phyloP scores from a whole-genome alignment of 2,888 invertebrate species.

The Villa cingulata region DNA sequence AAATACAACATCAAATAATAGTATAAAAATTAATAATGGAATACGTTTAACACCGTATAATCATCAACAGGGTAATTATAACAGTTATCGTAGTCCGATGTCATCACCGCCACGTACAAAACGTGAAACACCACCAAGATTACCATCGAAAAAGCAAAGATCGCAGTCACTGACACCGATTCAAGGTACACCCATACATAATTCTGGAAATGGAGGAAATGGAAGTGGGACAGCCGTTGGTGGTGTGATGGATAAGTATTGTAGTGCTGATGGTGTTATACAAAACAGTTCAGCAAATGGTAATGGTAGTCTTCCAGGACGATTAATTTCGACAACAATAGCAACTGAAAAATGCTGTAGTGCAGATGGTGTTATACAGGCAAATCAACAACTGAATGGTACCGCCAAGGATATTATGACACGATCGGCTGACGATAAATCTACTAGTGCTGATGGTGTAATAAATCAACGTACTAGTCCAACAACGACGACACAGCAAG shows the following conservation, averaged over 20 bases:
- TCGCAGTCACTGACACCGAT: constrained; percentile 66
- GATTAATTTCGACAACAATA: constrained; percentile 8
- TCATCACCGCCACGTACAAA: constrained; percentile 44
- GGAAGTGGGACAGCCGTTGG: constrained; percentile 18
- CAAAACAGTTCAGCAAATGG: constrained; percentile 30
- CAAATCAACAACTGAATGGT: constrained; percentile 6
- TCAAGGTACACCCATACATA: constrained; percentile 27
- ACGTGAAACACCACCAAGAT: constrained; percentile 37
- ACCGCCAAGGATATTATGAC: constrained; percentile 8
- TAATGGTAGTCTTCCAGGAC: background rate
- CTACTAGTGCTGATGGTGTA: constrained; percentile 42
- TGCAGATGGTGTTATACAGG: constrained; percentile 53
- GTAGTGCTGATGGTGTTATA: constrained; percentile 56
- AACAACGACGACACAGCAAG: constrained; percentile 24
- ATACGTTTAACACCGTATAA: constrained; percentile 29
- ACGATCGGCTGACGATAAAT: constrained; percentile 34
- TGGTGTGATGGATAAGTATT: constrained; percentile 43
- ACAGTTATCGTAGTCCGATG: constrained; percentile 37
- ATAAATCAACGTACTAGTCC: too few relatives aligned
- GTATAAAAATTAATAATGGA: constrained; percentile 12
- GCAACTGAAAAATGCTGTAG: constrained; percentile 56
- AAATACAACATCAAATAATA: too few relatives aligned
- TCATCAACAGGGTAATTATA: constrained; percentile 19
- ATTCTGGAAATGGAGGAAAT: background rate
- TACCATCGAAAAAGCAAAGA: constrained; percentile 52